Percentiles rank a stretch among this genome's conserved stretches.
These are phyloP conservation scores for Bemisia tabaci DNA, from an alignment of 1,140 invertebrate species.

Conservation along the genomic window DNA sequence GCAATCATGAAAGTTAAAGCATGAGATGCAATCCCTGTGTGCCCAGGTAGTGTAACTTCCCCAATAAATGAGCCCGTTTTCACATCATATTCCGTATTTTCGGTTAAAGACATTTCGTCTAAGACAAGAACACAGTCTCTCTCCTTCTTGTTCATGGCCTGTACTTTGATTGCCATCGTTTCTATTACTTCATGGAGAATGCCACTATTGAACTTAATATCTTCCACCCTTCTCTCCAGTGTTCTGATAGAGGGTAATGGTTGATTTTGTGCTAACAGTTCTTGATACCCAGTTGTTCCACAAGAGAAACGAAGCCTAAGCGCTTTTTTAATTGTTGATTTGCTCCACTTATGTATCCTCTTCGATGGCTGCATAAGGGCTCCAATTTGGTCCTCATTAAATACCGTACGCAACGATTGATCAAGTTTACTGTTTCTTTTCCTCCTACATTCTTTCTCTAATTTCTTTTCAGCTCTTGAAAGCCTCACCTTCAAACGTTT, in stretches of 20 bases:
- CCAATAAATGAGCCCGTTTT: not conserved
- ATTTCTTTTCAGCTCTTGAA: not conserved
- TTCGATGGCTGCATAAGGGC: not conserved
- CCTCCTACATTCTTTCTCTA: not conserved
- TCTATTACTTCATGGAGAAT: constrained; percentile 14
- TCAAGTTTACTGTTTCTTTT: not conserved
- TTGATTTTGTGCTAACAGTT: constrained; percentile 12
- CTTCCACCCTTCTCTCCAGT: constrained; percentile 13
- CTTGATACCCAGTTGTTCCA: constrained; percentile 10
- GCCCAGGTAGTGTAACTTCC: not conserved
- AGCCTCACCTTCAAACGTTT: not conserved
- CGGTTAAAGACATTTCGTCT: constrained; percentile 4
- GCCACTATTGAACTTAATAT: constrained; percentile 11
- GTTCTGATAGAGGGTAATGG: constrained; percentile 15
- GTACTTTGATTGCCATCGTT: constrained; percentile 12
- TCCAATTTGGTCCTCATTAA: not conserved
- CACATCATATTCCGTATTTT: constrained; percentile 2
- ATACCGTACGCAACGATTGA: not conserved
- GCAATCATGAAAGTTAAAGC: constrained; percentile 3
- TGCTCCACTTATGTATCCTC: constrained; percentile 3
- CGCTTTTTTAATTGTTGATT: constrained; percentile 13
- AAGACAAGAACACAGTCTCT: constrained; percentile 12
- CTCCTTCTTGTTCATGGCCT: constrained; percentile 1
- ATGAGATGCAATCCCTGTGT: not conserved
- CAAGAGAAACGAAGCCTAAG: constrained; percentile 14